Percentiles rank a stretch among this genome's conserved stretches.
phyloP scores from a whole-genome alignment of 2,113 vertebrate species.

The Catharus minimus region DNA sequence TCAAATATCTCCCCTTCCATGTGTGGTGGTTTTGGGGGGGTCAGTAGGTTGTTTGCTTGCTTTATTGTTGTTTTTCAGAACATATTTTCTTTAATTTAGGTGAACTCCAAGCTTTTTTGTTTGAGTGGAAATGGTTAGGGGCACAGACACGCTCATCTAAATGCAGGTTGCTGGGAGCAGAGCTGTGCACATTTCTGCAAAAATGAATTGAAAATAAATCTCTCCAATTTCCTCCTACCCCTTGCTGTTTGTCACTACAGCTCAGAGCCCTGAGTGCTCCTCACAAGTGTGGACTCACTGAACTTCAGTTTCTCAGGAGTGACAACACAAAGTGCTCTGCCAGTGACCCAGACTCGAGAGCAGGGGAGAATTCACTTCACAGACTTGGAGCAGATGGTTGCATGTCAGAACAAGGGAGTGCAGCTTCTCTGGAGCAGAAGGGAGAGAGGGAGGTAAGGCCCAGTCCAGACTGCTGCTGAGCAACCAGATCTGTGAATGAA shows the following conservation, averaged over 20 bases:
- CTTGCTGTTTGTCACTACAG: neutral
- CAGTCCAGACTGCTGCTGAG: neutral
- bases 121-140: neutral
- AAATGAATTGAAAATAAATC: neutral
- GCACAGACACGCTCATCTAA: accelerated
- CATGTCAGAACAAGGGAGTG: neutral
- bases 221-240: neutral
- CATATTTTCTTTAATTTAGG: neutral
- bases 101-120: neutral
- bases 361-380: neutral
- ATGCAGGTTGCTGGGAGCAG: neutral
- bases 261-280: neutral
- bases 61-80: neutral
- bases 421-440: neutral
- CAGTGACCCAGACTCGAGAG: neutral
- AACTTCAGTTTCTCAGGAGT: neutral
- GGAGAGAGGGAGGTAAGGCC: neutral
- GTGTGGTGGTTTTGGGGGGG: accelerated
- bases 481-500: neutral
- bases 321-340: neutral
- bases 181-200: neutral
- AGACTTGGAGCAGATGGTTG: neutral
- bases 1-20: neutral
- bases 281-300: neutral
- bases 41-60: neutral